These are phyloP conservation scores for Drosophila algonquin DNA, from an alignment of 2,888 invertebrate species.

Conservation along the genomic window DNA sequence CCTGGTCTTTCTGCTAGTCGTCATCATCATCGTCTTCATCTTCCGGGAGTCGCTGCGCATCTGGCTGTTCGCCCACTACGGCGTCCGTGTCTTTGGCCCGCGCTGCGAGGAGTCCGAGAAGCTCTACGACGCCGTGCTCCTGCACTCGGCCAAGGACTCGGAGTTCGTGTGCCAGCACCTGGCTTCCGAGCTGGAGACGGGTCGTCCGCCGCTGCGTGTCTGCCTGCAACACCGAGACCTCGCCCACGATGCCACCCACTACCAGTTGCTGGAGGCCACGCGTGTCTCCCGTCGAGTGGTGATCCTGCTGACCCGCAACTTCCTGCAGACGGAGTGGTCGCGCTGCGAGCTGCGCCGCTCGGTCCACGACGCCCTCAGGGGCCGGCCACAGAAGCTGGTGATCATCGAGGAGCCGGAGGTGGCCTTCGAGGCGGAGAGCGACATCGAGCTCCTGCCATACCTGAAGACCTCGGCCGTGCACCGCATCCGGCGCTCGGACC, in stretches of 20 bases:
- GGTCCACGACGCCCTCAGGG: constrained; percentile 94
- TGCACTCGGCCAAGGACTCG: constrained; percentile 96
- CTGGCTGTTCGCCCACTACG: constrained; percentile 94
- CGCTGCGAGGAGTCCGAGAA: constrained; percentile 93
- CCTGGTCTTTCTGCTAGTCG: constrained; percentile 90
- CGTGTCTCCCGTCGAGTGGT: constrained; percentile 94
- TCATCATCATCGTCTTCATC: constrained; percentile 91
- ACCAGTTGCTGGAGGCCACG: constrained; percentile 91
- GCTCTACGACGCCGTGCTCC: constrained; percentile 95
- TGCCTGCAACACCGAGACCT: constrained; percentile 96
- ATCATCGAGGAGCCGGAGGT: constrained; percentile 94
- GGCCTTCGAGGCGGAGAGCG: constrained; percentile 92
- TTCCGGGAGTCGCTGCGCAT: constrained; percentile 93
- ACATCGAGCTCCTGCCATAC: constrained; percentile 94
- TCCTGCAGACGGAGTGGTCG: constrained; percentile 97
- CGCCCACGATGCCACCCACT: constrained; percentile 87
- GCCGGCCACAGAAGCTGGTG: constrained; percentile 93
- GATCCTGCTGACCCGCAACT: constrained; percentile 94
- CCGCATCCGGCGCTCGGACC: constrained; percentile 93
- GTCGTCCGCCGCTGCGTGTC: constrained; percentile 89
- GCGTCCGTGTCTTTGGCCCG: constrained; percentile 91
- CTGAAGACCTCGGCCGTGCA: constrained; percentile 91
- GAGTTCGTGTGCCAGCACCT: constrained; percentile 93
- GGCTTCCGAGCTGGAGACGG: constrained; percentile 93
- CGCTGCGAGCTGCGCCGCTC: constrained; percentile 95